These are phyloP conservation scores for Potamarius usumacintae DNA, from an alignment of 2,113 vertebrate genomes.

Conservation along the genomic window DNA sequence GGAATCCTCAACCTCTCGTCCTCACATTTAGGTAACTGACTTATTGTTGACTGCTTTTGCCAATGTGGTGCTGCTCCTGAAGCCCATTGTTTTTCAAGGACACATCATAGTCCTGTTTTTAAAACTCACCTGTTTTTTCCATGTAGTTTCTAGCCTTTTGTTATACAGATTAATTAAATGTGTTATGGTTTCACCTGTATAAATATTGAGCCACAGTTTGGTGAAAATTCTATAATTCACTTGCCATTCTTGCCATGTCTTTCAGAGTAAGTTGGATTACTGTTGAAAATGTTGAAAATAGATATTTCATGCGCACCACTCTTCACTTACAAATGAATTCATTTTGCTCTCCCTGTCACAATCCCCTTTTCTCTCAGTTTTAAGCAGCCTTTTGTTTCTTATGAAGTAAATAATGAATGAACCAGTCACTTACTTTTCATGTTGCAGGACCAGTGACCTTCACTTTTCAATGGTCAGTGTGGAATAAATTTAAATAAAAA, in stretches of 20 bases:
- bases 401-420: background rate
- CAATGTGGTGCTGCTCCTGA: background rate
- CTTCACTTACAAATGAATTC: constrained; percentile 35
- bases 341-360: background rate
- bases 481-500: constrained; percentile 5
- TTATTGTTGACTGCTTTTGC: background rate
- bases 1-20: constrained; percentile 65
- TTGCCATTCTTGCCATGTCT: constrained; percentile 34
- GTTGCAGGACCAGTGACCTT: constrained; percentile 11
- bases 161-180: constrained; percentile 39
- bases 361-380: background rate
- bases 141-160: constrained; percentile 19
- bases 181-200: constrained; percentile 17
- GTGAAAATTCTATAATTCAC: constrained; percentile 15
- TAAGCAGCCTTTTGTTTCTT: background rate
- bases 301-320: constrained; percentile 24
- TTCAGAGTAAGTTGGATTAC: constrained; percentile 50
- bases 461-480: background rate
- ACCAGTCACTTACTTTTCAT: constrained; percentile 21
- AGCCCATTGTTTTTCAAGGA: background rate
- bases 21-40: constrained; percentile 77
- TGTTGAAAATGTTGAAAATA: constrained; percentile 33
- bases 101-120: background rate
- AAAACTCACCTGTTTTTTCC: constrained; percentile 2
- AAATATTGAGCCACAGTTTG: constrained; percentile 21